Evolutionary conservation across 2,888 invertebrate genomes (phyloP).

Genomic region (Exocentrus adspersus): DNA sequence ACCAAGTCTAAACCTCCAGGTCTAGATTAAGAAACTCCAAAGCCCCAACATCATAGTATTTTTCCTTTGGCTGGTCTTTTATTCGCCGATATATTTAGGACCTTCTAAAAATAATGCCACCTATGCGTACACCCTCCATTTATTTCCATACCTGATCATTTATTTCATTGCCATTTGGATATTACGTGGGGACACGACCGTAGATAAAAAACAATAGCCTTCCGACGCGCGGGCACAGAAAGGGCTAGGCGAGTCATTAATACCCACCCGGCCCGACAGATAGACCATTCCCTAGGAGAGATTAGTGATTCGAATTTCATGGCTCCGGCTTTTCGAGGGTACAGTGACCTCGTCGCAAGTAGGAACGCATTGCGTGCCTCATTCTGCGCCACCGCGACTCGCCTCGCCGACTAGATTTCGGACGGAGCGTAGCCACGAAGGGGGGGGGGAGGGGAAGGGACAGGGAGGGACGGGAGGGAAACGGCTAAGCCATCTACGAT

Average conservation of each 20-base stretch:
- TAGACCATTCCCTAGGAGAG: slow-evolving; percentile 14
- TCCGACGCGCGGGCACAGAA: background rate
- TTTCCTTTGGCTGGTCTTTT: too few relatives aligned
- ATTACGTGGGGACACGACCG: background rate
- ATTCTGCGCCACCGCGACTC: slow-evolving; percentile 58
- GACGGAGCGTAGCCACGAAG: too few relatives aligned
- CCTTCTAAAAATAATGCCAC: too few relatives aligned
- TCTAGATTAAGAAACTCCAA: too few relatives aligned
- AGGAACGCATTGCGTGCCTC: slow-evolving; percentile 61
- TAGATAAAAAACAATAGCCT: background rate
- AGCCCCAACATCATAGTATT: too few relatives aligned
- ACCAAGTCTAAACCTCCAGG: too few relatives aligned
- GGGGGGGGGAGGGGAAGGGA: slow-evolving; percentile 36
- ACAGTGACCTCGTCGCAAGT: slow-evolving; percentile 62
- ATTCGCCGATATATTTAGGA: too few relatives aligned
- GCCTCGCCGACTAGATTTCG: slow-evolving; percentile 49
- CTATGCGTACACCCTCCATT: too few relatives aligned
- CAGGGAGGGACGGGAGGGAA: slow-evolving; percentile 35
- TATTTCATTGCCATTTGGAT: background rate
- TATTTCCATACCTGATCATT: background rate
- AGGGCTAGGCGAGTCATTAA: slow-evolving; percentile 5
- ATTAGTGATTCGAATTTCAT: slow-evolving; percentile 51
- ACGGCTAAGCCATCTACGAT: slow-evolving; percentile 34
- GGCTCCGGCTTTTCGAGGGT: slow-evolving; percentile 61
- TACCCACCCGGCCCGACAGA: slow-evolving; percentile 1